Base-by-base conservation (phyloP, 2,113 vertebrate genomes). In the Salvator merianae region DNA sequence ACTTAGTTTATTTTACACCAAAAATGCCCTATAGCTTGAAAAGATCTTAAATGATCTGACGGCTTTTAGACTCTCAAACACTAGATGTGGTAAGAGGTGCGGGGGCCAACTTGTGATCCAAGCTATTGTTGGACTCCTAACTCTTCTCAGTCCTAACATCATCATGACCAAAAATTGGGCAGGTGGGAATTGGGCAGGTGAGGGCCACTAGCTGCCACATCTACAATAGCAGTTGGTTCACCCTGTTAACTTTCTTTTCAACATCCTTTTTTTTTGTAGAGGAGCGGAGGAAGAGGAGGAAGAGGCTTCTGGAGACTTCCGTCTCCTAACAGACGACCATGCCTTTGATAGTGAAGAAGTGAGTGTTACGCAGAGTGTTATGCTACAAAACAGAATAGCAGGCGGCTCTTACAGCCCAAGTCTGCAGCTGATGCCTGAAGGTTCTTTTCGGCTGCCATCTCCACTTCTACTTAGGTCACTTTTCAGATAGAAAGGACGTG, bases 241-340 rank as follows among this genome's bases (percentile, higher is more conserved):
- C 38, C 77, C 1, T 72, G 68, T 32, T 47, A 12, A 43, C n/a
- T 63, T 32, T 38, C 59, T 38, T 36, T 63, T 66, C 32, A 50
- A 73, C 78, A 59, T 77, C 13, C 0, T 68, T 88, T n/a, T 1
- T 89, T 82, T 89, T 81, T 93, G 43, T 82, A 96, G 91, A 88
- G 96, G 96, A 90, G 95, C 87, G 38, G 96, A 95, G 36, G 94
- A 97, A 30, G 94, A 97, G 24, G 94, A 96, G 10, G 97, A 98
- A 20, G 97, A 98, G 3, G 97, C 97, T 53, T 94, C 97, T 89
- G 97, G 95, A 32, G 98, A 97, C 82, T 99, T 99, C 87, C 96
- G 88, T 38, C 96, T 99, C 63, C 66, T 98, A 47, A 96, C 98
- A 65, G 97, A 98, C 34, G 96, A 97, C 30, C 96, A 97, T 28